Percentiles rank a stretch among this genome's conserved stretches.
These are phyloP conservation scores for Myodes glareolus DNA, from an alignment of 2,113 vertebrate genomes.

Conservation along the genomic window DNA sequence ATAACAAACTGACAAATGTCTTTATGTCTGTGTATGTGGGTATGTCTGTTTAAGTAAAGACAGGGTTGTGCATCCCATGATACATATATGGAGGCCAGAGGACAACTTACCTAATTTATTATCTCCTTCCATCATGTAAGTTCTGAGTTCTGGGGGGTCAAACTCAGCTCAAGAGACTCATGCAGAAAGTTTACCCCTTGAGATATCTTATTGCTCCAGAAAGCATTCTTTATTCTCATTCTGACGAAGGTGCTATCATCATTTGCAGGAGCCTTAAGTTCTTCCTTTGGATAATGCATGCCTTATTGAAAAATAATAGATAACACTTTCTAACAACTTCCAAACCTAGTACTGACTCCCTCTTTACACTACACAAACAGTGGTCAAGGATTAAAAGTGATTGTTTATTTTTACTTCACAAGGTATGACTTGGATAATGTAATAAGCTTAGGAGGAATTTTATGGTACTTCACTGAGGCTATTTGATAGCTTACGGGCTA, in stretches of 20 bases:
- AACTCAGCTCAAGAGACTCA: background rate
- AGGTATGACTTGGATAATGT: background rate
- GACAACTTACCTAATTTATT: background rate
- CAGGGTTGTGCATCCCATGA: background rate
- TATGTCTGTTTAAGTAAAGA: background rate
- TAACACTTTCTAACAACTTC: background rate
- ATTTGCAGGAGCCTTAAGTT: background rate
- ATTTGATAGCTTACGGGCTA: conserved; percentile 39
- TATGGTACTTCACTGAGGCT: background rate
- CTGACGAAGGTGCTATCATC: background rate
- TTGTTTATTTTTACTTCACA: conserved; percentile 40
- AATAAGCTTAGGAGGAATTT: background rate
- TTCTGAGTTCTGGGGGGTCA: background rate
- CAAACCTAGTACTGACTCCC: background rate
- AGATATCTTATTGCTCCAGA: background rate
- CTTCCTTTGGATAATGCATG: background rate
- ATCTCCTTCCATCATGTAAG: background rate
- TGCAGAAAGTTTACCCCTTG: background rate
- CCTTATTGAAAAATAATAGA: background rate
- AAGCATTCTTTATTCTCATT: background rate
- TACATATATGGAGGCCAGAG: background rate
- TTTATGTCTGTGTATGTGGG: background rate
- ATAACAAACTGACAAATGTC: background rate
- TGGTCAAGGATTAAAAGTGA: background rate
- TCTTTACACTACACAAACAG: background rate